Evolutionary conservation across 2,888 invertebrate species (phyloP), one percentile per base, ranked within the genome.

Genomic region (Rhamnusium bicolor): DNA sequence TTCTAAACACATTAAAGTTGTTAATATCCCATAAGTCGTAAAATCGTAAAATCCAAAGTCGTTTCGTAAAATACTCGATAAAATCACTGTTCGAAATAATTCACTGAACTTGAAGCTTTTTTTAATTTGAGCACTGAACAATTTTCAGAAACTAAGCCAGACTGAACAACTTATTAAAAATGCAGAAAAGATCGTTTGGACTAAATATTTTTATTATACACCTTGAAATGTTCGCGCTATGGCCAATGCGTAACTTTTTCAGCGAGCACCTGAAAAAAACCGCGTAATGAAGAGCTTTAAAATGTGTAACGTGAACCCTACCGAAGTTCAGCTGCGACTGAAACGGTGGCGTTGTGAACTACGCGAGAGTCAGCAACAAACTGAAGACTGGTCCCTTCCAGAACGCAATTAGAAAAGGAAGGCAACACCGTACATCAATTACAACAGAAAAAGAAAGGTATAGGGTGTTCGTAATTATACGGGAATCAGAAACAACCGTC

Each of bases 401-500:
- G 82, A 79, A 81, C 79, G 77, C 73, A 70, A 74, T 73, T 77
- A 79, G 83, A 86, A 75, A 85, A 81, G 85, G 86, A 87, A 71
- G 61, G 74, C 60, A 78, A 77, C 77, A 78, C 54, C 60, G 72
- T 77, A 68, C 72, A 74, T 53, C 61, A 71, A 80, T 77, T 77
- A 80, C 77, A 77, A 78, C 71, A 73, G 81, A 82, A 78, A 79
- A 82, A 84, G 84, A 79, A 73, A 72, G 74, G 73, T 76, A 79
- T 79, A 80, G 81, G 79, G 82, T 72, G 82, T 71, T 72, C 83
- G 85, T 88, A 87, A 88, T 88, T 88, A 87, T 86, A 86, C 79
- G 84, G 84, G 86, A 87, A 86, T 86, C 86, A 85, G 86, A 86
- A 86, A 86, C 86, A 86, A 85, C 86, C 86, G 86, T 86, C 86